Conservation (phyloP, 1,140 invertebrate genomes). For the Musca vetustissima region DNA sequence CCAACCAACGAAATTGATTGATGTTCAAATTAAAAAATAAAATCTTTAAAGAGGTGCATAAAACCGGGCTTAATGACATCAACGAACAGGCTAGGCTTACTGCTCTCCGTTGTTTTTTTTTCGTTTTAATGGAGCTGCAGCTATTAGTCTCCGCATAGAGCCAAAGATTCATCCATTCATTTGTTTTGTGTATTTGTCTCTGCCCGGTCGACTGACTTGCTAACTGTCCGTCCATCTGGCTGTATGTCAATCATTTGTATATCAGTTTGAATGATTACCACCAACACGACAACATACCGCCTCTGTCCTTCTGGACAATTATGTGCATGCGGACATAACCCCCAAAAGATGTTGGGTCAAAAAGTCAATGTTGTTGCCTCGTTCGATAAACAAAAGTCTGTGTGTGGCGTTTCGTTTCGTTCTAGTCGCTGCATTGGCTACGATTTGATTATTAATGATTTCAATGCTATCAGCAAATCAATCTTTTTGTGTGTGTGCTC, state of each 20-base stretch:
- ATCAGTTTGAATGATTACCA: background rate
- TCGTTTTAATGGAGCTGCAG: conserved; percentile 1
- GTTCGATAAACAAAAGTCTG: background rate
- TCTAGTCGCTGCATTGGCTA: background rate
- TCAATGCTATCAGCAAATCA: conserved; percentile 12
- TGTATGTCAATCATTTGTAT: background rate
- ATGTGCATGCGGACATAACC: too few relatives aligned
- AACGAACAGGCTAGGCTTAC: too few relatives aligned
- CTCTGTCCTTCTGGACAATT: too few relatives aligned
- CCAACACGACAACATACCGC: background rate
- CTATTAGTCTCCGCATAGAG: background rate
- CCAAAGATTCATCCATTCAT: too few relatives aligned
- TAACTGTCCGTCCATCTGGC: too few relatives aligned
- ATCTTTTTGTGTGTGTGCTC: background rate
- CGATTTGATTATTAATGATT: conserved; percentile 11
- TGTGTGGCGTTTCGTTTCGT: background rate
- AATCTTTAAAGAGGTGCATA: too few relatives aligned
- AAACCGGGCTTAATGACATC: too few relatives aligned
- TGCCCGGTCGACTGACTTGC: too few relatives aligned
- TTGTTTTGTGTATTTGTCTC: background rate
- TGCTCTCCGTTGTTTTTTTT: too few relatives aligned
- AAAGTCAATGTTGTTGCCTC: background rate
- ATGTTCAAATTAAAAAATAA: too few relatives aligned
- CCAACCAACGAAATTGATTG: too few relatives aligned
- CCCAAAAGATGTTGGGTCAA: background rate